Evolutionary conservation across 2,888 invertebrate genomes (phyloP).

Genomic region (Apotomis capreana): DNA sequence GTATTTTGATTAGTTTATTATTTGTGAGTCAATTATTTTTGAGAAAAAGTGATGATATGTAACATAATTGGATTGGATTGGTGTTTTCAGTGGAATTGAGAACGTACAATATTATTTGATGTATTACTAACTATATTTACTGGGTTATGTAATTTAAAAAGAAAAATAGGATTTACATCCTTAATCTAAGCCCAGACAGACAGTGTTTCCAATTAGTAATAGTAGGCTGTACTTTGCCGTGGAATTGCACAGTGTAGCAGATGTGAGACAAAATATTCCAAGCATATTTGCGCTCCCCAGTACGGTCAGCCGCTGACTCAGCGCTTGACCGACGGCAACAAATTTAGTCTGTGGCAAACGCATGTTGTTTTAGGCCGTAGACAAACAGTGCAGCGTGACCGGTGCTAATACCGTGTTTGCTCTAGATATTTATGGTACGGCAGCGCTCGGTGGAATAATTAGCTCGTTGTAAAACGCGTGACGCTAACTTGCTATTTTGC

Average conservation of each 20-base stretch:
- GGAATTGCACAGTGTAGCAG: background rate
- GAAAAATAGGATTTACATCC: too few relatives aligned
- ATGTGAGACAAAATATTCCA: background rate
- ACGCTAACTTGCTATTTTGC: constrained; percentile 60
- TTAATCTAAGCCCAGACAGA: too few relatives aligned
- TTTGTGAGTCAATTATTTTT: too few relatives aligned
- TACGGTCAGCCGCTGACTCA: constrained; percentile 69
- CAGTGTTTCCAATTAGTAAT: too few relatives aligned
- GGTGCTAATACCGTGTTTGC: constrained; percentile 79
- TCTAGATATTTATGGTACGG: constrained; percentile 77
- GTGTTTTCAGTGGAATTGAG: too few relatives aligned
- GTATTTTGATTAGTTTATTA: too few relatives aligned
- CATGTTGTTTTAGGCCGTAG: constrained; percentile 81
- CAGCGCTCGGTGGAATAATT: constrained; percentile 75
- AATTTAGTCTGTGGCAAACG: constrained; percentile 77
- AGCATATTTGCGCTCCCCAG: constrained; percentile 49
- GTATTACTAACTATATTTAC: too few relatives aligned
- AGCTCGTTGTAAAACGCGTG: constrained; percentile 77
- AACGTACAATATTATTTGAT: too few relatives aligned
- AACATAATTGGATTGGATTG: too few relatives aligned
- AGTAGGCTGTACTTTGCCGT: too few relatives aligned
- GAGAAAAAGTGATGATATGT: too few relatives aligned
- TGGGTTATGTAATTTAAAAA: too few relatives aligned
- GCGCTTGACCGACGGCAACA: constrained; percentile 76
- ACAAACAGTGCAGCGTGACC: constrained; percentile 81